These are phyloP conservation scores for Hyles euphorbiae DNA, from an alignment of 1,140 invertebrate genomes.

Conservation along the genomic window DNA sequence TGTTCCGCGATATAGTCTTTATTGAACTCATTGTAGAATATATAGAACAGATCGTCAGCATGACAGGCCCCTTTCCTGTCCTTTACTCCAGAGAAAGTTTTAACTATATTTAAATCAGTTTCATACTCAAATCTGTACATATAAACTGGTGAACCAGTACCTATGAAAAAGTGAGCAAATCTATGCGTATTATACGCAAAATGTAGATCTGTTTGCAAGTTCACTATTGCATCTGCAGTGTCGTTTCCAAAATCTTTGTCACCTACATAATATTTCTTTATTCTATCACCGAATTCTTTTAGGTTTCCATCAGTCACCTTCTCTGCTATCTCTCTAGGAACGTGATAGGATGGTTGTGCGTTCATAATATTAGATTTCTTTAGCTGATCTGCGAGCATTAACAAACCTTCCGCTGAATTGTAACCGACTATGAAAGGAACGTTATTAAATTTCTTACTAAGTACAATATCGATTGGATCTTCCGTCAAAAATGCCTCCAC, in stretches of 20 bases:
- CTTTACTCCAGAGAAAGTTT: constrained; percentile 27
- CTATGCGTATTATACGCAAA: constrained; percentile 62
- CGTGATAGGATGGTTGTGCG: constrained; percentile 43
- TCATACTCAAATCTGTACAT: constrained; percentile 72
- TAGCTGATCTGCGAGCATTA: constrained; percentile 42
- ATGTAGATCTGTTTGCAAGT: constrained; percentile 50
- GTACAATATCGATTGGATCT: constrained; percentile 50
- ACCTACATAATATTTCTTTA: constrained; percentile 72
- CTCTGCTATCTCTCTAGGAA: constrained; percentile 53
- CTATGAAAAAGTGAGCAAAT: constrained; percentile 45
- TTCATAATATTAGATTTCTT: constrained; percentile 50
- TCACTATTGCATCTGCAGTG: constrained; percentile 30
- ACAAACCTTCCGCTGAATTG: constrained; percentile 76
- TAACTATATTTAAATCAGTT: constrained; percentile 57
- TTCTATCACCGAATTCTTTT: constrained; percentile 49
- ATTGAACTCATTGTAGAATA: constrained; percentile 75
- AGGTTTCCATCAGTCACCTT: constrained; percentile 34
- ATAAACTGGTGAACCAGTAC: constrained; percentile 47
- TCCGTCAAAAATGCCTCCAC: constrained; percentile 56
- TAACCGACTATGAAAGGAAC: constrained; percentile 79
- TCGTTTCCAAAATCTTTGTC: constrained; percentile 43
- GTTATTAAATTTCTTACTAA: constrained; percentile 62
- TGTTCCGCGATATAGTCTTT: constrained; percentile 43
- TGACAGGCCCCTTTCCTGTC: constrained; percentile 75
- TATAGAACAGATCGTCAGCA: constrained; percentile 79